Base-by-base conservation (phyloP, 2,888 invertebrate species). In the Drosophila niveifrons region DNA sequence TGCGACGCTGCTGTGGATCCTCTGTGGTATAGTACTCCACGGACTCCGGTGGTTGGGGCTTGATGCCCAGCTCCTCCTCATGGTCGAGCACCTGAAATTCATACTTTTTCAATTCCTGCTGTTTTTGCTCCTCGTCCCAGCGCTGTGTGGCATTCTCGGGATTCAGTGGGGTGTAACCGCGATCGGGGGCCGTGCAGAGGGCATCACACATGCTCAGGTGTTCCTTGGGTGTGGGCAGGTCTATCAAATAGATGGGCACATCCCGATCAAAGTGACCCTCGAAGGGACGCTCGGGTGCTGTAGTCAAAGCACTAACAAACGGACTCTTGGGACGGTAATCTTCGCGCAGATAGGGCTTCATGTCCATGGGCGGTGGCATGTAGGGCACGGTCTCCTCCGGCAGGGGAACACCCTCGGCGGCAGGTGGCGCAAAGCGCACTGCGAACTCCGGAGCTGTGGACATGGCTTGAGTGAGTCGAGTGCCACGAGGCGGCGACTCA, bases 371-470 rank as follows among this genome's bases (percentile, higher is more conserved):
- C 2, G 95, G 94, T 52, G 95, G 95, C 90, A 95, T 94, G 90
- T 95, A 95, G 0, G 95, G 95, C 61, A 93, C 93, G 0, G 94
- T 94, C 91, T 95, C 94, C 90, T 94, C 94, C 11, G 95, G 95
- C 82, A 95, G 93, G 13, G 95, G 94, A 57, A 95, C 91, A n/a
- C 93, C 92, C 39, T 94, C 93, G 2, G 87, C 81, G 2, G 89
- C 81, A 2, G 90, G 86, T 2, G 91, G 91, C 10, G 84, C 77
- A 64, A 92, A 92, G 57, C 88, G 88, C 39, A 91, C 29, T 18
- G 85, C 80, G 56, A 90, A 90, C 15, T 90, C 90, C 23, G 93
- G 92, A 51, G 92, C 92, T 1, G 91, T 91, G 0, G 90, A 76
- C 82, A 93, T 92, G 79, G 93, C 93, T 59, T 93, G 92, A 11